Conservation (phyloP, 2,113 vertebrate species). For the Anseranas semipalmata region DNA sequence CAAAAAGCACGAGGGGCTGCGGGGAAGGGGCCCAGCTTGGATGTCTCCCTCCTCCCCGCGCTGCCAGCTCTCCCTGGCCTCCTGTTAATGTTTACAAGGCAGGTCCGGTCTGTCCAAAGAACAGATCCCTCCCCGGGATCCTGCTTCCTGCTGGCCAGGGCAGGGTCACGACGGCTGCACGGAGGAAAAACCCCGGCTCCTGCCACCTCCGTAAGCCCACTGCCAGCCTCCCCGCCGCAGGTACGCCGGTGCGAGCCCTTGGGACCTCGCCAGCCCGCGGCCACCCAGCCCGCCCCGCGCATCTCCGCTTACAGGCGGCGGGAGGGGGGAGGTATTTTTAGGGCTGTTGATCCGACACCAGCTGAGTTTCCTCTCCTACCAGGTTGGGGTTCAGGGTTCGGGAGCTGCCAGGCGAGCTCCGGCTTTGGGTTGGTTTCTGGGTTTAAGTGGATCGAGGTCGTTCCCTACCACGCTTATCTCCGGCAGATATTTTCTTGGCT, state of each 20-base stretch:
- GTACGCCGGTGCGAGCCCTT: neutral
- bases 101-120: slow-evolving; percentile 35
- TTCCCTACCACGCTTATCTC: neutral
- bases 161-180: fast-evolving
- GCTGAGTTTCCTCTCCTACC: neutral
- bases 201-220: neutral
- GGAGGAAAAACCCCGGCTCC: neutral
- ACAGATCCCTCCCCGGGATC: neutral
- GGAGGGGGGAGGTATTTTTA: slow-evolving; percentile 46
- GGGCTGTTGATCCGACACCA: slow-evolving; percentile 19
- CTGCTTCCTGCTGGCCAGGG: neutral
- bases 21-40: fast-evolving
- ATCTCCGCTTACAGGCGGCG: neutral
- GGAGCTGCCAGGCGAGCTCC: neutral
- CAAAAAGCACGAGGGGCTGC: fast-evolving
- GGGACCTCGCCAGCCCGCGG: neutral
- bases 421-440: neutral
- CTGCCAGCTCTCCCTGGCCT: neutral
- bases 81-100: slow-evolving; percentile 68
- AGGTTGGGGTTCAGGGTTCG: neutral
- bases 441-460: neutral
- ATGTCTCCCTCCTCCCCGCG: fast-evolving
- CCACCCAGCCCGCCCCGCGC: neutral
- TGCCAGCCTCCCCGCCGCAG: neutral
- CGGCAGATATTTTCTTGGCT: neutral